These are phyloP conservation scores for Urophycis tenuis DNA, from an alignment of 2,797 vertebrate species.

Conservation along the genomic window DNA sequence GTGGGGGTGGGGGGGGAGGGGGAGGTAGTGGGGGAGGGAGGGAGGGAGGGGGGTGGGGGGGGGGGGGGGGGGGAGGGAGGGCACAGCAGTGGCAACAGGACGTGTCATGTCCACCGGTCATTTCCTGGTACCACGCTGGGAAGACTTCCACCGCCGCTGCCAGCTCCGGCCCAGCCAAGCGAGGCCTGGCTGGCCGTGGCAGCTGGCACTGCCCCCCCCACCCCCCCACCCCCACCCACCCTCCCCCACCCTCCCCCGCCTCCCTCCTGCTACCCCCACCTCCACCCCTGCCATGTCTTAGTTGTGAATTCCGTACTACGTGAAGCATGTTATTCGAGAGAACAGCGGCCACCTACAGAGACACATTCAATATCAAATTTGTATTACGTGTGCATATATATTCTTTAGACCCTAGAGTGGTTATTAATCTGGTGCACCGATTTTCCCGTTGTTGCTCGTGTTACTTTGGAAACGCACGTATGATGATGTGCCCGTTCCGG, in stretches of 20 bases:
- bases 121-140: slow-evolving; percentile 73
- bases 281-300: slow-evolving; percentile 55
- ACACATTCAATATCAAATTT: slow-evolving; percentile 26
- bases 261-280: neutral
- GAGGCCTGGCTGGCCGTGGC: slow-evolving; percentile 63
- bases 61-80: neutral
- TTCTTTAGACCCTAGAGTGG: neutral
- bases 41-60: neutral
- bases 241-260: neutral
- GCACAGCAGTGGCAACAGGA: slow-evolving; percentile 69
- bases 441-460: no score
- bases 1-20: neutral
- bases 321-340: slow-evolving; percentile 40
- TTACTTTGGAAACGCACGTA: no score
- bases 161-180: slow-evolving; percentile 70
- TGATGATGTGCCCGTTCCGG: no score
- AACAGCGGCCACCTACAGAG: slow-evolving; percentile 23
- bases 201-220: slow-evolving; percentile 63
- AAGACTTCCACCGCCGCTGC: slow-evolving; percentile 74
- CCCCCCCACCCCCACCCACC: neutral
- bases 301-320: slow-evolving; percentile 56
- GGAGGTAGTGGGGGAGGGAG: slow-evolving; percentile 55
- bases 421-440: no score
- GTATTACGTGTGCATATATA: neutral
- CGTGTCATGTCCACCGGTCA: slow-evolving; percentile 75